Percentiles rank a stretch among this genome's conserved stretches.
Conservation (phyloP, 2,888 invertebrate genomes). For the Leuctra nigra region DNA sequence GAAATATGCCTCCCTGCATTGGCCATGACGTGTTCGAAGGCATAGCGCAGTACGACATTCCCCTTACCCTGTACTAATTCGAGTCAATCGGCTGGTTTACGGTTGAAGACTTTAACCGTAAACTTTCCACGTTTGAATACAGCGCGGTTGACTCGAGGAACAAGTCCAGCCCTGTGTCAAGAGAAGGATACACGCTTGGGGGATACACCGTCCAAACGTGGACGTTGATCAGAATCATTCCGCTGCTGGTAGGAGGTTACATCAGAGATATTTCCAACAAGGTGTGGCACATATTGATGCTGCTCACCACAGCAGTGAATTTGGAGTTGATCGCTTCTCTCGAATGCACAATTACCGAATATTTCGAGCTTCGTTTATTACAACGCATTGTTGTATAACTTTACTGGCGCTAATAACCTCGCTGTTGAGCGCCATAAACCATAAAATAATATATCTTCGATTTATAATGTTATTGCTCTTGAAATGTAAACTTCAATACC, state of each 20-base stretch:
- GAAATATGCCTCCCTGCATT: background rate
- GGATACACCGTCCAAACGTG: background rate
- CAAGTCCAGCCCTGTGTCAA: background rate
- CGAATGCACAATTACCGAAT: too few species aligned
- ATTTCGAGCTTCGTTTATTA: too few species aligned
- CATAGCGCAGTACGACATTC: background rate
- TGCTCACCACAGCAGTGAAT: too few species aligned
- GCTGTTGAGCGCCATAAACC: too few species aligned
- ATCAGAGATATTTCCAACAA: background rate
- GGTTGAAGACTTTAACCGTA: background rate
- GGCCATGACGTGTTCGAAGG: background rate
- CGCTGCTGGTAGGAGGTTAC: background rate
- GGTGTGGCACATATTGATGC: slow-evolving; percentile 1
- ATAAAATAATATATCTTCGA: too few species aligned
- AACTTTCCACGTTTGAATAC: background rate
- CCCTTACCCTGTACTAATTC: background rate
- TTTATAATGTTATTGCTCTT: too few species aligned
- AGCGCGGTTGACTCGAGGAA: background rate
- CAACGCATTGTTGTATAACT: too few species aligned
- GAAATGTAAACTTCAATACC: too few species aligned
- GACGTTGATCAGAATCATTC: background rate
- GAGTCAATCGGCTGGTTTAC: background rate
- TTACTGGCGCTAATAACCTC: too few species aligned
- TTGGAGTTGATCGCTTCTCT: too few species aligned
- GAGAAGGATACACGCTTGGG: background rate